phyloP scores from a whole-genome alignment of 2,797 vertebrate species.

The Hemibagrus guttatus region DNA sequence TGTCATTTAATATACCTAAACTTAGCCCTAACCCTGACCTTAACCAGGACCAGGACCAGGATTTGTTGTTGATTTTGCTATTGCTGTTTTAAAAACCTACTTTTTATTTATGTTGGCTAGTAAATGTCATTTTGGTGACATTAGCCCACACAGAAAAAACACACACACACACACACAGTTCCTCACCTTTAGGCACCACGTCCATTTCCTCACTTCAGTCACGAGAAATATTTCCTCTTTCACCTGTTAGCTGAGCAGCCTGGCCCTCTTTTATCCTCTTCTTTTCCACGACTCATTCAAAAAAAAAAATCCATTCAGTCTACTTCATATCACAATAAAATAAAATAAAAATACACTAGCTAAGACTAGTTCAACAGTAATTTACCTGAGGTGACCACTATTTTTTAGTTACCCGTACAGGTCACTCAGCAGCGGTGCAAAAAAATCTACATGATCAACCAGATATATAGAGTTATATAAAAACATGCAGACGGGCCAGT shows the following conservation, averaged over 20 bases:
- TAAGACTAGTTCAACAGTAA: background rate
- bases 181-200: slow-evolving; percentile 45
- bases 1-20: background rate
- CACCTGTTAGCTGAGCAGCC: background rate
- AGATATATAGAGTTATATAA: too few species aligned
- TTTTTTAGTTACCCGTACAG: background rate
- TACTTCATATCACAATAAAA: background rate
- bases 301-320: background rate
- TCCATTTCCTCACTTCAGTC: slow-evolving; percentile 47
- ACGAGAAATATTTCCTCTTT: slow-evolving; percentile 5
- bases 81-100: background rate
- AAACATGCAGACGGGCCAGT: background rate
- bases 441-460: background rate
- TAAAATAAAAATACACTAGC: background rate
- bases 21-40: background rate
- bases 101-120: background rate
- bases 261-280: background rate
- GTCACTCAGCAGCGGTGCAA: background rate
- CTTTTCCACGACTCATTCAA: background rate
- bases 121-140: background rate
- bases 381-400: background rate
- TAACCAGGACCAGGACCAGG: background rate
- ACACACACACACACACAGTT: background rate
- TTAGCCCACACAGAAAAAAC: background rate
- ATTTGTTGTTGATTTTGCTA: background rate